A percentile compares a stretch with the other conserved stretches of the same genome.
Conservation (phyloP, 2,888 invertebrate genomes). For the Morinoia aosen region DNA sequence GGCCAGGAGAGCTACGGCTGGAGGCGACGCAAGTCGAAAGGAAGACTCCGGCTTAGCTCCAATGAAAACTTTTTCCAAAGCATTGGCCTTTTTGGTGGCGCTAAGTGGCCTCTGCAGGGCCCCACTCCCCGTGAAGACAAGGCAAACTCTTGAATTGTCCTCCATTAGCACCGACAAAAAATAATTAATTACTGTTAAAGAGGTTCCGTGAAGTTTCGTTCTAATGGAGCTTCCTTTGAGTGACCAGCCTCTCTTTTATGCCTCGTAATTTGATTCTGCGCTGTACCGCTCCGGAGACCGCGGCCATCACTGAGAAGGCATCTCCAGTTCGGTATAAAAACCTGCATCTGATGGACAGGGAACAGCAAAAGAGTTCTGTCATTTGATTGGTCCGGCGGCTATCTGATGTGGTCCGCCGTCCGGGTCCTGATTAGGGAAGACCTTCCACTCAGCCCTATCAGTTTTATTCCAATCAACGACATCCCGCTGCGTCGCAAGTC, state of each 20-base stretch:
- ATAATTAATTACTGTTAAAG: neutral
- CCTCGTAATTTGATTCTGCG: neutral
- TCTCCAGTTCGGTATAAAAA: neutral
- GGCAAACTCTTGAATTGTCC: neutral
- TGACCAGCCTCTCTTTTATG: slow-evolving; percentile 3
- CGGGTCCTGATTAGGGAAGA: slow-evolving; percentile 31
- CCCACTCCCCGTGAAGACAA: neutral
- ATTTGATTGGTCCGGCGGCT: neutral
- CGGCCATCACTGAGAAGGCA: neutral
- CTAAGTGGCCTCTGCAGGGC: neutral
- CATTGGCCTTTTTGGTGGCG: neutral
- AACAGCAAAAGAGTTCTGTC: neutral
- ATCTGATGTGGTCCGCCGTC: slow-evolving; percentile 4
- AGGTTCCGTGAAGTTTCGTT: neutral
- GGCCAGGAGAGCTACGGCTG: slow-evolving; percentile 13
- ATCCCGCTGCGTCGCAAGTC: slow-evolving; percentile 5
- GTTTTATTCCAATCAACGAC: slow-evolving; percentile 35
- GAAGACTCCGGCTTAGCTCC: slow-evolving; percentile 8
- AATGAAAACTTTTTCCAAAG: neutral
- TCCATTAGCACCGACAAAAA: neutral
- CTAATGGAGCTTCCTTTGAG: slow-evolving; percentile 17
- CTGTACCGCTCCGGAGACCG: neutral
- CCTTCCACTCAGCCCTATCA: slow-evolving; percentile 9
- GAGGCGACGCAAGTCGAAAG: slow-evolving; percentile 4
- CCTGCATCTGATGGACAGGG: neutral